phyloP scores from a whole-genome alignment of 2,888 invertebrate genomes.

The Dicyrtomina minuta region DNA sequence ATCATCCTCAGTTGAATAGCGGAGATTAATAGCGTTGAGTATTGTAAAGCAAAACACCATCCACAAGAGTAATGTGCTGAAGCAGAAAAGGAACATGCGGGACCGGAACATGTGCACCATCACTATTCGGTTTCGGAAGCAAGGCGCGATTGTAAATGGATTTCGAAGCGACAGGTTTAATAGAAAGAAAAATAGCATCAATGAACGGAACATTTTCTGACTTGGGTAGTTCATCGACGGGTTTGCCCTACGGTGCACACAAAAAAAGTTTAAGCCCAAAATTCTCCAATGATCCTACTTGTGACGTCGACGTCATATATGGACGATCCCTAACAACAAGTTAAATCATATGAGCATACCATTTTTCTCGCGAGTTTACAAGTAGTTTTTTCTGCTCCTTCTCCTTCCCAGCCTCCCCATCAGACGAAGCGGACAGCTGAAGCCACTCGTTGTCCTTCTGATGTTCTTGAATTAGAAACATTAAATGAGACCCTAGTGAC shows the following conservation, averaged over 20 bases:
- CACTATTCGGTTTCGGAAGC: background rate
- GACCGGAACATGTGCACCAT: background rate
- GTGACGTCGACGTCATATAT: background rate
- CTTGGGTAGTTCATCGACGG: background rate
- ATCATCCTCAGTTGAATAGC: background rate
- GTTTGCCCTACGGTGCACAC: too few relatives aligned
- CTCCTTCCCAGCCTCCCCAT: background rate
- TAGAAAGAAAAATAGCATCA: background rate
- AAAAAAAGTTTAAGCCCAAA: too few relatives aligned
- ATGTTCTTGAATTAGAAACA: background rate
- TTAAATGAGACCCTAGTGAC: background rate
- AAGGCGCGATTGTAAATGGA: background rate
- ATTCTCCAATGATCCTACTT: too few relatives aligned
- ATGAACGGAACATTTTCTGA: background rate
- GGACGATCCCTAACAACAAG: background rate
- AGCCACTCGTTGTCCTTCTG: too few relatives aligned
- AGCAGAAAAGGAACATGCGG: background rate
- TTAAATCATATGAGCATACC: background rate
- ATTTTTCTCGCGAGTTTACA: background rate
- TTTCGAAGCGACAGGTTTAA: background rate
- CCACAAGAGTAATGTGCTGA: slow-evolving; percentile 2
- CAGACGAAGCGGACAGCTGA: background rate
- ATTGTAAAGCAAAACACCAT: background rate
- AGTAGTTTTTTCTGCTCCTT: background rate
- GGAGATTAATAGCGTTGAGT: background rate